phyloP scores from a whole-genome alignment of 2,113 vertebrate genomes.

The Otus sunia region DNA sequence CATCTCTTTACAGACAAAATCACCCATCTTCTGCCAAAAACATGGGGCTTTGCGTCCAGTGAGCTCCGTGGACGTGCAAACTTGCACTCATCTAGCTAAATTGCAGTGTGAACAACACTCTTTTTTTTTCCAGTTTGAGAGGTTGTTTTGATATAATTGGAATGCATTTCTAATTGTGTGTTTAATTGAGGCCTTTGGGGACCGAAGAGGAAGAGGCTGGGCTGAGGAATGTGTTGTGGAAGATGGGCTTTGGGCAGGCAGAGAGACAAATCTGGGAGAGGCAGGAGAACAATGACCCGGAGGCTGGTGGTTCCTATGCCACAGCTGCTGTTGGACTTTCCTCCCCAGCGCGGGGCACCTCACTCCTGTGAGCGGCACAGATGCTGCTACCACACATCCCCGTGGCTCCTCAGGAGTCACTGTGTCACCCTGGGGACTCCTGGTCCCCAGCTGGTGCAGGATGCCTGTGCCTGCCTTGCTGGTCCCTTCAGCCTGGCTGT shows the following conservation, averaged over 20 bases:
- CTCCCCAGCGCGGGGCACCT: neutral
- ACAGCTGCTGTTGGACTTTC: neutral
- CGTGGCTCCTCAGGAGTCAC: neutral
- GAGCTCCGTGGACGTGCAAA: neutral
- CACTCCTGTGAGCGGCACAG: neutral
- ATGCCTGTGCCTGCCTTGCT: fast-evolving
- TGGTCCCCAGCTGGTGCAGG: neutral
- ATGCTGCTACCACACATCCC: neutral
- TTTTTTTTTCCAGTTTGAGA: neutral
- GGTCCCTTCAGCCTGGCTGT: neutral
- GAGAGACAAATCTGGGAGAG: neutral
- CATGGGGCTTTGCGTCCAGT: neutral
- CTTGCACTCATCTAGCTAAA: neutral
- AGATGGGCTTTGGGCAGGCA: neutral
- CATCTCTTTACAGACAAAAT: neutral
- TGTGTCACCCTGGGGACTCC: neutral
- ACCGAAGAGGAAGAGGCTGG: neutral
- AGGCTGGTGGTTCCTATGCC: neutral
- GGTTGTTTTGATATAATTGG: neutral
- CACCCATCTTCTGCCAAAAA: neutral
- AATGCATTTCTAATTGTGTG: neutral
- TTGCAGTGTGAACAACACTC: neutral
- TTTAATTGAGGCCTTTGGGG: neutral
- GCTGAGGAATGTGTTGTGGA: neutral
- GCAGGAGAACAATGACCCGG: neutral